These are phyloP conservation scores for Zhengitettix transpicula DNA, from an alignment of 2,888 invertebrate species.

Conservation along the genomic window DNA sequence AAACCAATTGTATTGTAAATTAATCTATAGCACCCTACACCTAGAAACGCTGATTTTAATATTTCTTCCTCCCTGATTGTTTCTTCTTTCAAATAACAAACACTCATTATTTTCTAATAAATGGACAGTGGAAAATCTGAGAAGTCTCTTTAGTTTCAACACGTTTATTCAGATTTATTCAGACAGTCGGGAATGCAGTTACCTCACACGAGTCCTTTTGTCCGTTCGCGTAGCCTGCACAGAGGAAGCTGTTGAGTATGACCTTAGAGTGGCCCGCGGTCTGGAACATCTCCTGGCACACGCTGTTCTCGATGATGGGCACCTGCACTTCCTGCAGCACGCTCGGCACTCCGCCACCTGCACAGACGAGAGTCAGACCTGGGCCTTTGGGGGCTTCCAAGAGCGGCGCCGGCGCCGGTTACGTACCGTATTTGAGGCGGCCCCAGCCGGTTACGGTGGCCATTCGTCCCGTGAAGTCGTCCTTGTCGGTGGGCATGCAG, in stretches of 20 bases:
- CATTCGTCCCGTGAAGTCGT: slow-evolving; percentile 70
- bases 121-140: too few species aligned
- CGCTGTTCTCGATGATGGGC: slow-evolving; percentile 77
- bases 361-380: not conserved
- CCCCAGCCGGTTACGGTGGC: slow-evolving; percentile 91
- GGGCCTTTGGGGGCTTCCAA: not conserved
- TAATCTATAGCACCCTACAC: too few species aligned
- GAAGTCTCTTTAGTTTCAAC: too few species aligned
- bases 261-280: slow-evolving; percentile 77
- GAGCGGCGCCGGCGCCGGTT: not conserved
- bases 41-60: too few species aligned
- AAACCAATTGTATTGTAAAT: too few species aligned
- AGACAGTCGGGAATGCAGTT: slow-evolving; percentile 16
- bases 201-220: slow-evolving; percentile 89
- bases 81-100: too few species aligned
- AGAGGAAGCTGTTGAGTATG: slow-evolving; percentile 73
- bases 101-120: too few species aligned
- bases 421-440: slow-evolving; percentile 63
- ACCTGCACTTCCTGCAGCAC: slow-evolving; percentile 80
- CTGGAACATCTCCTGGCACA: slow-evolving; percentile 88
- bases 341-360: slow-evolving; percentile 71
- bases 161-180: too few species aligned
- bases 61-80: too few species aligned
- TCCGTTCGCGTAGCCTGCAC: slow-evolving; percentile 84
- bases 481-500: slow-evolving; percentile 63